These are phyloP conservation scores for Daboia siamensis DNA, from an alignment of 2,113 vertebrate genomes.

Conservation along the genomic window DNA sequence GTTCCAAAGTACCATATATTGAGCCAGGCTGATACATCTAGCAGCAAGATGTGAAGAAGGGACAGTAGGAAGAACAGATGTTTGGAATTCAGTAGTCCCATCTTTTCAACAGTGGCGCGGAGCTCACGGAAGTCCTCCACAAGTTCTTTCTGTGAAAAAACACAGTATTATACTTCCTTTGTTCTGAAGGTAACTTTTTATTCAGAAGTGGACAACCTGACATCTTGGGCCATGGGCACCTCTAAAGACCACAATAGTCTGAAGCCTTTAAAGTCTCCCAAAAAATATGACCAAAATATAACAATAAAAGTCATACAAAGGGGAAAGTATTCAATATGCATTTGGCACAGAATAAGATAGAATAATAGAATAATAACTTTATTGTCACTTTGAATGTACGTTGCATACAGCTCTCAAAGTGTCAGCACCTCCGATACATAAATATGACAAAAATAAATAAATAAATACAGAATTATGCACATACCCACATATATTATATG, in stretches of 20 bases:
- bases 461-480: no score
- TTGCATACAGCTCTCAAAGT: no score
- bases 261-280: background rate
- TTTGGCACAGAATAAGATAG: background rate
- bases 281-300: background rate
- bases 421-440: no score
- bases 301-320: background rate
- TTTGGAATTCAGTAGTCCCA: slow-evolving; percentile 73
- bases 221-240: background rate
- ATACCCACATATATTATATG: no score
- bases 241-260: background rate
- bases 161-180: background rate
- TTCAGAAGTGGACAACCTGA: background rate
- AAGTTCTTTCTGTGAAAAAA: slow-evolving; percentile 64
- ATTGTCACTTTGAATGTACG: no score
- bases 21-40: slow-evolving; percentile 74
- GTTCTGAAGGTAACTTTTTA: background rate
- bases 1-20: slow-evolving; percentile 72
- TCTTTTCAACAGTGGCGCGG: slow-evolving; percentile 65
- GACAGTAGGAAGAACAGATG: slow-evolving; percentile 66
- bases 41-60: slow-evolving; percentile 73
- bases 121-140: slow-evolving; percentile 75
- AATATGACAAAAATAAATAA: no score
- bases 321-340: background rate
- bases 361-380: no score